Evolutionary conservation across 1,140 invertebrate species (phyloP), one percentile per base, ranked within the genome.

Genomic region (Pinna nobilis): DNA sequence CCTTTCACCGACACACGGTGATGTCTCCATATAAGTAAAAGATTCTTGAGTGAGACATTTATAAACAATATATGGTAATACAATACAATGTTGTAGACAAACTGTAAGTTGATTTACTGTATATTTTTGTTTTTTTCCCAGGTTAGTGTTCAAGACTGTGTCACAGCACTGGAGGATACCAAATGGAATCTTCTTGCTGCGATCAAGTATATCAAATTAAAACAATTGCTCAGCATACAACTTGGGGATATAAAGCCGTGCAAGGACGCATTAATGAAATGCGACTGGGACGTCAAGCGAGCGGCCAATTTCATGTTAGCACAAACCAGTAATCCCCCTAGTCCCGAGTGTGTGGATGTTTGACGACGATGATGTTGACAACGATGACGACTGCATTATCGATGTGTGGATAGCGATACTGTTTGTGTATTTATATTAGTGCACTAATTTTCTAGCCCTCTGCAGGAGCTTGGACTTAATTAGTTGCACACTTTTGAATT

Each of bases 151-250:
- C 94, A 94, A 73, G 93, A 94, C 55, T 97, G 96, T 83, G 87
- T 97, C 6, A 89, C 92, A 66, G 94, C 95, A 0, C 86, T 98
- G 3, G 94, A 97, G 80, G 92, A 94, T 37, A 94, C 94, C 23
- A 92, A 94, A 67, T 97, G 96, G 95, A 94, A 97, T 82, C 94
- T 97, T 0, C 93, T 96, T 77, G 93, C 93, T 33, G 96, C 95
- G 0, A 96, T 97, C 51, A 98, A 98, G 84, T 88, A 96, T 35
- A 92, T 94, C 0, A 93, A 93, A 81, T 84, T 95, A 15, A 93
- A 94, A 84, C 92, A 92, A 47, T 74, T 90, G 18, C 82, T 90
- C 11, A 88, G 82, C 18, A 78, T 81, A 4, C 82, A 87, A 51
- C 71, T 88, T 23, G 86, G 80, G 4, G 83, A 87, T 51, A 77